Conservation (phyloP, 2,797 vertebrate species). For the Poeciliopsis gracilis region DNA sequence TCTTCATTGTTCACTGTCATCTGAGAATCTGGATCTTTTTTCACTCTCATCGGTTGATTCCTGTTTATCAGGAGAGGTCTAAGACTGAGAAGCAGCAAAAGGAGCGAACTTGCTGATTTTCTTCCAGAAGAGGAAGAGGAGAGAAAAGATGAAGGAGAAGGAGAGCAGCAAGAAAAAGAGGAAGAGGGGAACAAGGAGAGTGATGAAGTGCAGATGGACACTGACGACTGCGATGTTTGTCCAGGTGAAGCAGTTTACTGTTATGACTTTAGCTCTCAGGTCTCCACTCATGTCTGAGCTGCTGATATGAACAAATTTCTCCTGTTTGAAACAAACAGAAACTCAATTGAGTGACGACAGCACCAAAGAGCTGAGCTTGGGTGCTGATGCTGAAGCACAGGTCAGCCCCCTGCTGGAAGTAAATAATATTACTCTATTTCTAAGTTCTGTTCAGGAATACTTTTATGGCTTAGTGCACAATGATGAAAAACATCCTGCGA, state of each 20-base stretch:
- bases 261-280: background rate
- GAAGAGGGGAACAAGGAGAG: conserved; percentile 13
- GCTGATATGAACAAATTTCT: background rate
- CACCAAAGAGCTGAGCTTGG: conserved; percentile 56
- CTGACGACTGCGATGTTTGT: conserved; percentile 68
- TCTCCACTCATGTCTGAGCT: background rate
- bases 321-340: conserved; percentile 52
- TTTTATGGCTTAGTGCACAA: background rate
- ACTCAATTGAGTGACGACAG: conserved; percentile 71
- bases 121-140: conserved; percentile 27
- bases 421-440: too few species aligned
- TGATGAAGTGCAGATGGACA: conserved; percentile 42
- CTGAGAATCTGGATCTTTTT: too few species aligned
- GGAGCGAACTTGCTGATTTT: background rate
- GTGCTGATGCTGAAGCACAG: conserved; percentile 28
- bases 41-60: background rate
- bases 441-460: background rate
- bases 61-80: conserved; percentile 41
- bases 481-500: background rate
- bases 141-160: conserved; percentile 7
- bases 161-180: background rate
- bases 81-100: conserved; percentile 22
- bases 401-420: conserved; percentile 36
- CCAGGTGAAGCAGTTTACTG: conserved; percentile 63
- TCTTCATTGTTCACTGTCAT: background rate